A percentile compares a stretch with the other conserved stretches of the same genome.
These are phyloP conservation scores for Idaea straminata DNA, from an alignment of 2,888 invertebrate genomes.

Conservation along the genomic window DNA sequence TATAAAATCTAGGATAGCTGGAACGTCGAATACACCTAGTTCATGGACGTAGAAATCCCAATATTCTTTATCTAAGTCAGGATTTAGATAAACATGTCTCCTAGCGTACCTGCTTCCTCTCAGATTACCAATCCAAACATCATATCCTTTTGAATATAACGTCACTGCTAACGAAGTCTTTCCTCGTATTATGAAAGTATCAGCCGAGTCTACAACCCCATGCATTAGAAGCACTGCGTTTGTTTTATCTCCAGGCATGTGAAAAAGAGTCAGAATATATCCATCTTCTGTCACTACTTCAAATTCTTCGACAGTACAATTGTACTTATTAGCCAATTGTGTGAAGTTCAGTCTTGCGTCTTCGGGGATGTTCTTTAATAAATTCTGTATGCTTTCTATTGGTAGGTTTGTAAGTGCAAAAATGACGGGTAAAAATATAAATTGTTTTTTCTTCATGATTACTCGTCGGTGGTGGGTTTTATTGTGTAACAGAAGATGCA, in stretches of 20 bases:
- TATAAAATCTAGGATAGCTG: slow-evolving; percentile 74
- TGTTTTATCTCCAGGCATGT: slow-evolving; percentile 32
- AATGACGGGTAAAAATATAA: slow-evolving; percentile 5
- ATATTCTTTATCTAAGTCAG: slow-evolving; percentile 50
- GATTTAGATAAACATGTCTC: slow-evolving; percentile 63
- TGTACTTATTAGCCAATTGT: slow-evolving; percentile 26
- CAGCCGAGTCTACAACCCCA: slow-evolving; percentile 42
- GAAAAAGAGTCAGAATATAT: slow-evolving; percentile 40
- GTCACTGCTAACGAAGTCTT: slow-evolving; percentile 33
- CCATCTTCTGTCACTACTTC: slow-evolving; percentile 43
- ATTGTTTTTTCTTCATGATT: too few relatives aligned
- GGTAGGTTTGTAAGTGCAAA: slow-evolving; percentile 5
- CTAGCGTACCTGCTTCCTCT: slow-evolving; percentile 82
- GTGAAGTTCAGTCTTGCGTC: slow-evolving; percentile 28
- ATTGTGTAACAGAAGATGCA: neutral
- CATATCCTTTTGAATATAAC: slow-evolving; percentile 72
- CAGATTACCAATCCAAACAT: slow-evolving; percentile 54
- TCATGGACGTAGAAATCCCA: slow-evolving; percentile 84
- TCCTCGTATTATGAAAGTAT: slow-evolving; percentile 42
- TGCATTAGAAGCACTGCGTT: slow-evolving; percentile 44
- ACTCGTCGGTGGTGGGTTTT: too few relatives aligned
- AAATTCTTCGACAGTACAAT: slow-evolving; percentile 29
- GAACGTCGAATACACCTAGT: slow-evolving; percentile 83
- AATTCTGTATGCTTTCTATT: slow-evolving; percentile 3
- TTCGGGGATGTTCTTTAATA: slow-evolving; percentile 12